These are phyloP conservation scores for Ceratina japonica DNA, from an alignment of 1,140 invertebrate species.

Conservation along the genomic window DNA sequence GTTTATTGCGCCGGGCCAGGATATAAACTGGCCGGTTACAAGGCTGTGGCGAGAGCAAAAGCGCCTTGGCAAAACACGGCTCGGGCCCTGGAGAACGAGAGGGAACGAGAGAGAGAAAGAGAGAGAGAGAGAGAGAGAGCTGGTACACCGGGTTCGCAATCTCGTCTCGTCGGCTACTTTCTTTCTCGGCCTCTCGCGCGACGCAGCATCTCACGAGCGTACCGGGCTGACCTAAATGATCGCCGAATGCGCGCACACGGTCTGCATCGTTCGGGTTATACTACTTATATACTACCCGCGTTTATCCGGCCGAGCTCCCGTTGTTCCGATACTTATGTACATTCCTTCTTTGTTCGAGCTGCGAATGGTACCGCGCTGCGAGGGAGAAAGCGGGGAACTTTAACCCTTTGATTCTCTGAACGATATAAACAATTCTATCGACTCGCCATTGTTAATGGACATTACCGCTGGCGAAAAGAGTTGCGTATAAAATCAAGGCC, in stretches of 20 bases:
- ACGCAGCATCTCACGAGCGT: constrained; percentile 41
- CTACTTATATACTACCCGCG: constrained; percentile 50
- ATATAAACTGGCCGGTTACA: constrained; percentile 68
- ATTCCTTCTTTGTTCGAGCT: not conserved
- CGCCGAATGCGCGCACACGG: constrained; percentile 48
- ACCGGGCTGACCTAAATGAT: constrained; percentile 68
- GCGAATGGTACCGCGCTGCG: no score
- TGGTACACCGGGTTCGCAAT: constrained; percentile 60
- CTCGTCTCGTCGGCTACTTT: constrained; percentile 41
- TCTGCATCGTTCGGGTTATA: constrained; percentile 35
- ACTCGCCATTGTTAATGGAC: no score
- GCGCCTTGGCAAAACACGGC: constrained; percentile 58
- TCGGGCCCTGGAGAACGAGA: constrained; percentile 5
- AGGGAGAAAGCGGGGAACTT: no score
- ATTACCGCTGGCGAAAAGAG: no score
- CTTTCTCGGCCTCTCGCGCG: constrained; percentile 44
- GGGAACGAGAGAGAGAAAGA: no score
- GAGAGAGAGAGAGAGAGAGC: constrained; percentile 17
- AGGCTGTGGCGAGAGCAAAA: constrained; percentile 37
- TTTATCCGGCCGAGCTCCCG: constrained; percentile 28
- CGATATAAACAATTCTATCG: no score
- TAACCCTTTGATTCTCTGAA: no score
- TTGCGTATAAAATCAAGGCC: no score
- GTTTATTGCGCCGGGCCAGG: constrained; percentile 67
- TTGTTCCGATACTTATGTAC: not conserved